Conservation (phyloP, 2,888 invertebrate genomes). For the Dysmachus trigonus region DNA sequence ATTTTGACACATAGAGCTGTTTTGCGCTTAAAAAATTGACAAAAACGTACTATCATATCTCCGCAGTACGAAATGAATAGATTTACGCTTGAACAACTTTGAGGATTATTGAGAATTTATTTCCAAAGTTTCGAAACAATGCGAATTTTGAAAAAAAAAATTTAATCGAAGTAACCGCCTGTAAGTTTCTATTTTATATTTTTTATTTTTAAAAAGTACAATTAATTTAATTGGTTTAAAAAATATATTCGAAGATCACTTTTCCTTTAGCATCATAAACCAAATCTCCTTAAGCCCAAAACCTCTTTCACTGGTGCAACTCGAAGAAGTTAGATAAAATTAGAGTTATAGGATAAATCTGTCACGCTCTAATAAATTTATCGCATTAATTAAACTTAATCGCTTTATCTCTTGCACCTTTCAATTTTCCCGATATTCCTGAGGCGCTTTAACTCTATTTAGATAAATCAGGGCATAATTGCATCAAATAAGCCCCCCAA, state of each 20-base stretch:
- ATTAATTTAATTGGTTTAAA: no score
- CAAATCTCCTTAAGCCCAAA: background rate
- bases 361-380: background rate
- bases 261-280: background rate
- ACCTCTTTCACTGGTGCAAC: background rate
- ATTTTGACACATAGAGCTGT: no score
- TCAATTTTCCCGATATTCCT: background rate
- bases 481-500: background rate
- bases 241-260: background rate
- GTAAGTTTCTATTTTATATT: no score
- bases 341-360: background rate
- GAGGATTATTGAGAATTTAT: no score
- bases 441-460: background rate
- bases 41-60: no score
- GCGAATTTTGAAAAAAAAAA: no score
- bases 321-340: background rate
- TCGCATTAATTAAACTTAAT: background rate
- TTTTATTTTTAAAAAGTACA: no score
- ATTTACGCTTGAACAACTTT: no score
- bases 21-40: no score
- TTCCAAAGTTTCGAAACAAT: no score
- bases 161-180: no score
- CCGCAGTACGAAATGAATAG: no score
- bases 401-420: background rate
- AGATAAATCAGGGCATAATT: background rate